Evolutionary conservation across 1,140 invertebrate genomes (phyloP).

Genomic region (Drosophila littoralis): DNA sequence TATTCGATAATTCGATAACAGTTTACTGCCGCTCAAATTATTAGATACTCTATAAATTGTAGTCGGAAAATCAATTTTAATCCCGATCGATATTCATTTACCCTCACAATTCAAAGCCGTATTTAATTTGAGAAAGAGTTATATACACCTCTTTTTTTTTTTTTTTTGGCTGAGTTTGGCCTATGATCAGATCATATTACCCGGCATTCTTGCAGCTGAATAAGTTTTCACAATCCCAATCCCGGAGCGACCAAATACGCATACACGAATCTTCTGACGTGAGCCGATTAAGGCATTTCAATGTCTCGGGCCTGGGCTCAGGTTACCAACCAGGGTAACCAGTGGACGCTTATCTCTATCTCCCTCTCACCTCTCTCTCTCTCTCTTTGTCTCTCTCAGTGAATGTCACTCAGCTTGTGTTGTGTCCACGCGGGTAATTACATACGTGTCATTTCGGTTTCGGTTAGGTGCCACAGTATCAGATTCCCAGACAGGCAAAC

Average conservation of each 20-base stretch:
- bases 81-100: conserved; percentile 12
- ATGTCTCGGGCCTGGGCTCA: conserved; percentile 68
- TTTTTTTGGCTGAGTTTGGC: conserved; percentile 41
- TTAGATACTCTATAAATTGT: neutral
- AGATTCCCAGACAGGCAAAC: conserved; percentile 65
- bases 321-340: conserved; percentile 23
- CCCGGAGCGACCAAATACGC: neutral
- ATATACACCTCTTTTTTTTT: conserved; percentile 28
- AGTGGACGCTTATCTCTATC: conserved; percentile 24
- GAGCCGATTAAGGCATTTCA: conserved; percentile 84
- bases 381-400: neutral
- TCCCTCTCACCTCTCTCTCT: neutral
- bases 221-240: conserved; percentile 55
- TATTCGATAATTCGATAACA: neutral
- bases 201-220: conserved; percentile 73
- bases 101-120: conserved; percentile 40
- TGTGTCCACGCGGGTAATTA: conserved; percentile 76
- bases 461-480: conserved; percentile 83
- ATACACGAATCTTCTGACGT: conserved; percentile 73
- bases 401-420: conserved; percentile 11
- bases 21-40: neutral
- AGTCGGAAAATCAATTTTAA: conserved; percentile 9
- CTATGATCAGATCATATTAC: conserved; percentile 71
- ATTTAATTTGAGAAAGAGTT: conserved; percentile 54
- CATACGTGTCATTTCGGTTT: conserved; percentile 82